These are phyloP conservation scores for Astyanax mexicanus DNA, from an alignment of 2,797 vertebrate genomes.

Conservation along the genomic window DNA sequence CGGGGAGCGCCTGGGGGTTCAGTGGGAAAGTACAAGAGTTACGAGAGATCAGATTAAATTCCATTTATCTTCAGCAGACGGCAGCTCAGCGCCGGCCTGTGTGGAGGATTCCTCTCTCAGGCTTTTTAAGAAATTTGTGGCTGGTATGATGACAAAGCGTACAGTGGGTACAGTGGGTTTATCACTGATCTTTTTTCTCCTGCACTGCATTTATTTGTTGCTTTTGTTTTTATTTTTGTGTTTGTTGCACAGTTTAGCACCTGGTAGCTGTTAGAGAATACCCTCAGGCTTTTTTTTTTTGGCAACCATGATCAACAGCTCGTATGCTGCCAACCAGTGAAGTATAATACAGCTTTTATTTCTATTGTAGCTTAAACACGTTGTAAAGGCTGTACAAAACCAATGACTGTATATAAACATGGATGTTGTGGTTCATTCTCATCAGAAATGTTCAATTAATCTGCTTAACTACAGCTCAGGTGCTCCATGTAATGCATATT, in stretches of 20 bases:
- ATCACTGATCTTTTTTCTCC: conserved; percentile 34
- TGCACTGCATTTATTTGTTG: conserved; percentile 49
- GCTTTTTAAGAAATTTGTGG: background rate
- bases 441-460: too few relatives aligned
- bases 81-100: background rate
- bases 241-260: conserved; percentile 44
- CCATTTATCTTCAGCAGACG: conserved; percentile 30
- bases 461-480: too few relatives aligned
- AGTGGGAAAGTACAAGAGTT: conserved; percentile 77
- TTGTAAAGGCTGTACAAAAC: too few relatives aligned
- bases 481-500: too few relatives aligned
- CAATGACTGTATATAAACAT: too few relatives aligned
- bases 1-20: conserved; percentile 48
- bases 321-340: conserved; percentile 36
- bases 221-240: conserved; percentile 50
- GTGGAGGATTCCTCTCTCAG: background rate
- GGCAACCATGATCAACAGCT: conserved; percentile 25
- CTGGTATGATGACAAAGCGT: background rate
- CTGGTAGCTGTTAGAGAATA: conserved; percentile 60
- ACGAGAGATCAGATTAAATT: conserved; percentile 78
- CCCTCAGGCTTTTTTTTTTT: conserved; percentile 48
- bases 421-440: too few relatives aligned
- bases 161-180: background rate
- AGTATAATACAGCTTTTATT: background rate
- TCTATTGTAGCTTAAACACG: background rate